Evolutionary conservation across 2,888 invertebrate genomes (phyloP).

Genomic region (Ypsolopha scabrella): DNA sequence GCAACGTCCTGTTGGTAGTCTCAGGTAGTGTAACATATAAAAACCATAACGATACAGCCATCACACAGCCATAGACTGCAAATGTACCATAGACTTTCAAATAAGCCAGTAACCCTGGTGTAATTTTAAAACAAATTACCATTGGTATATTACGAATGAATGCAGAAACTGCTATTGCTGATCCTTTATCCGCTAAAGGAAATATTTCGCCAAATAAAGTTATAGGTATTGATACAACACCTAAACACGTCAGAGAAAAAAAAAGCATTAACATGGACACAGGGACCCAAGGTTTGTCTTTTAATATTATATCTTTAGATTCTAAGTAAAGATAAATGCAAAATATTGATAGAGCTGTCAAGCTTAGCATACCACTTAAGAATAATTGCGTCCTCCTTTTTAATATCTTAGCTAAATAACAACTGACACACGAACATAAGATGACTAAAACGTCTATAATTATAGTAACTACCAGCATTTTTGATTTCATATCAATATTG

Average conservation of each 20-base stretch:
- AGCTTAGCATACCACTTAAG: conserved; percentile 26
- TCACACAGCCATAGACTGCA: conserved; percentile 8
- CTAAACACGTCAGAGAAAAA: conserved; percentile 37
- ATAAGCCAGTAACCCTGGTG: not conserved
- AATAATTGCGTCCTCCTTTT: conserved; percentile 35
- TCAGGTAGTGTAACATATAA: conserved; percentile 23
- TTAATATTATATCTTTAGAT: conserved; percentile 18
- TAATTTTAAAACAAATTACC: not conserved
- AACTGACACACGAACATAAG: conserved; percentile 26
- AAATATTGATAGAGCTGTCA: conserved; percentile 19
- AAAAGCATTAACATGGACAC: conserved; percentile 27
- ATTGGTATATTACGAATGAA: conserved; percentile 19
- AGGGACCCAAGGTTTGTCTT: conserved; percentile 24
- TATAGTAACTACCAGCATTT: conserved; percentile 20
- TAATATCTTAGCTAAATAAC: conserved; percentile 30
- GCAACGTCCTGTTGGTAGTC: conserved; percentile 24
- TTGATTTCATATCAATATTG: not conserved
- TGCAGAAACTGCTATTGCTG: conserved; percentile 26
- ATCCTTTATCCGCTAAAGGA: conserved; percentile 36
- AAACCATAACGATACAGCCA: conserved; percentile 13
- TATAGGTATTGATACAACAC: conserved; percentile 39
- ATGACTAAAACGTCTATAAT: conserved; percentile 34
- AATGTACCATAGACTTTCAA: not conserved
- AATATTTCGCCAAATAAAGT: conserved; percentile 41
- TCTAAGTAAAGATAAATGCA: conserved; percentile 29